Evolutionary conservation across 2,113 vertebrate species (phyloP).

Genomic region (Lepus americanus): DNA sequence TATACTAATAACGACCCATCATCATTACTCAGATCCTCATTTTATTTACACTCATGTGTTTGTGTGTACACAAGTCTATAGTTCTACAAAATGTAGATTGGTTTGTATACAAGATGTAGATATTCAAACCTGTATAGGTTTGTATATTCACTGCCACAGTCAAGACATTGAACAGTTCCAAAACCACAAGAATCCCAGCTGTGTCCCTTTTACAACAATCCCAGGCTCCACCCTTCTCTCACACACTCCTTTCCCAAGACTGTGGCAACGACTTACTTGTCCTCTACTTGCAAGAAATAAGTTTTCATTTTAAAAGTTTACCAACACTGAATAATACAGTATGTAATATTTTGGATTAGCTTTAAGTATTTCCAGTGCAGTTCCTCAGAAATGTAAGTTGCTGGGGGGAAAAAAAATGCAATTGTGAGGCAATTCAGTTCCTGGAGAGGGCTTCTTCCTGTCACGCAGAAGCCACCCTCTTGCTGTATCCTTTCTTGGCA

Average conservation of each 20-base stretch:
- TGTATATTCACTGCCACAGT: background rate
- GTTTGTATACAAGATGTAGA: too few species aligned
- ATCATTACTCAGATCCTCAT: background rate
- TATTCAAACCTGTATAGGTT: background rate
- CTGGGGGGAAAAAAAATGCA: too few species aligned
- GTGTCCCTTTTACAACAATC: background rate
- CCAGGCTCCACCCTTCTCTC: background rate
- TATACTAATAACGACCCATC: background rate
- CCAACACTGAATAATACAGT: background rate
- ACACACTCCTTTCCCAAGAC: background rate
- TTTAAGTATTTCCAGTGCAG: background rate
- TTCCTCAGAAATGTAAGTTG: background rate
- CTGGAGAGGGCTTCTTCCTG: background rate
- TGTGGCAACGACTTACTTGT: background rate
- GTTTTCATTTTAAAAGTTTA: background rate
- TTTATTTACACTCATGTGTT: background rate
- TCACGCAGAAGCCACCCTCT: background rate
- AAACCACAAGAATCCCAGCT: background rate
- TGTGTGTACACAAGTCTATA: background rate
- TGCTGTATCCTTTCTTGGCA: background rate
- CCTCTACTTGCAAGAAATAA: background rate
- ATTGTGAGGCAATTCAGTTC: background rate
- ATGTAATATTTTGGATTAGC: background rate
- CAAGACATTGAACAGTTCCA: background rate
- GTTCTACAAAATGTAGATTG: background rate